A percentile compares a stretch with the other conserved stretches of the same genome.
Conservation (phyloP, 2,113 vertebrate species). For the Anoura caudifer region DNA sequence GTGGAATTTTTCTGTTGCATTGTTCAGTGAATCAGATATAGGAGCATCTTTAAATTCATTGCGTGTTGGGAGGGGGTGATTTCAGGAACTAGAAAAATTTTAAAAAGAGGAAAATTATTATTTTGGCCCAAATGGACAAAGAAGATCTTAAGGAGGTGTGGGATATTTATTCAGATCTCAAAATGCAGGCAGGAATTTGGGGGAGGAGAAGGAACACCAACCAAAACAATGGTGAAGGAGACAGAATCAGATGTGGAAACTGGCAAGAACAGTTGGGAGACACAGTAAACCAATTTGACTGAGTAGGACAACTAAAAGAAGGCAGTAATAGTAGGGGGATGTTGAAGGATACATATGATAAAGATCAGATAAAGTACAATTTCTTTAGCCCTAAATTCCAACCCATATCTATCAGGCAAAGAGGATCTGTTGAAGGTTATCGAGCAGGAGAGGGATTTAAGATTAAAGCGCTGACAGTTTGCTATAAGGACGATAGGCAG, state of each 20-base stretch:
- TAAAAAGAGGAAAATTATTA: background rate
- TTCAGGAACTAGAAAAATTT: background rate
- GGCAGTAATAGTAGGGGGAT: background rate
- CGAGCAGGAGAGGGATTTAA: background rate
- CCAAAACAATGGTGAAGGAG: background rate
- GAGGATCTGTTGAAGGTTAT: conserved; percentile 25
- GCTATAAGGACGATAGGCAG: background rate
- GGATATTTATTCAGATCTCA: conserved; percentile 19
- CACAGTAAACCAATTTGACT: background rate
- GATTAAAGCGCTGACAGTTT: background rate
- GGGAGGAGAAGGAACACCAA: background rate
- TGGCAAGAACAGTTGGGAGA: background rate
- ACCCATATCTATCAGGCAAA: background rate
- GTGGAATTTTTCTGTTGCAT: background rate
- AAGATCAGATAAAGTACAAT: background rate
- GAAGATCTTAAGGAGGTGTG: background rate
- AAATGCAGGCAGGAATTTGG: background rate
- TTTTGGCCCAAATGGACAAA: background rate
- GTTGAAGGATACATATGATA: conserved; percentile 20
- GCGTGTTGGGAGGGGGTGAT: background rate
- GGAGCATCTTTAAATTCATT: background rate
- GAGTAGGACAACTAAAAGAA: background rate
- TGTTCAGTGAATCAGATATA: background rate
- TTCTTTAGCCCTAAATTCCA: conserved; percentile 14
- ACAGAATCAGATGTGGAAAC: background rate